phyloP scores from a whole-genome alignment of 30 jellyfish, hydroid and myxozoan species.

The Catostylus mosaicus region DNA sequence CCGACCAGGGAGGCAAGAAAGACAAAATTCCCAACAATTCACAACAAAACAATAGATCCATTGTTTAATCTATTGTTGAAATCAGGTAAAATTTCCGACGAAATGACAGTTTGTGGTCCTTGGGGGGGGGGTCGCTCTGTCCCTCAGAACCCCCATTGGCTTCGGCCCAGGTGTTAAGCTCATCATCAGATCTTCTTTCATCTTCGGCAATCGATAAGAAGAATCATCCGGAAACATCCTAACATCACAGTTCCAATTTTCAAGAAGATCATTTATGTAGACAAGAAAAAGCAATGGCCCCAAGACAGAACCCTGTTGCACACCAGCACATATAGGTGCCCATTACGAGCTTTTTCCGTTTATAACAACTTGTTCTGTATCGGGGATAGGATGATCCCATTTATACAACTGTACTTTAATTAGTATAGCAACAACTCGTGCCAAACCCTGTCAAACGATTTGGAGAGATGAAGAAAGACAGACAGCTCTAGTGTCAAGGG shows the following conservation, averaged over 20 bases:
- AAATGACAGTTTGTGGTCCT: too few species aligned
- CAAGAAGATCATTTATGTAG: background rate
- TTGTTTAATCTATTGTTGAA: too few species aligned
- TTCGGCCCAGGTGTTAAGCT: too few species aligned
- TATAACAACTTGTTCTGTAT: constrained; percentile 22
- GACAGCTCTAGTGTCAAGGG: constrained; percentile 47
- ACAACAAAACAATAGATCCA: too few species aligned
- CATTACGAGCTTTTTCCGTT: constrained; percentile 51
- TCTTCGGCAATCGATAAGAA: constrained; percentile 13
- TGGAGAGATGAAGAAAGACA: constrained; percentile 53
- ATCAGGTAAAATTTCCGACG: too few species aligned
- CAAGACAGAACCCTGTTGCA: constrained; percentile 62
- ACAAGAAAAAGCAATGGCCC: too few species aligned
- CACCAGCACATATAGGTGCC: constrained; percentile 53
- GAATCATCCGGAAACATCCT: constrained; percentile 61
- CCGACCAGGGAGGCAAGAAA: too few species aligned
- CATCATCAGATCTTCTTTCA: constrained; percentile 37
- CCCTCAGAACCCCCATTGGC: too few species aligned
- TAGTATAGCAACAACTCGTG: constrained; percentile 39
- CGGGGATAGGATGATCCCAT: constrained; percentile 13
- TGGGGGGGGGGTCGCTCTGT: too few species aligned
- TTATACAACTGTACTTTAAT: constrained; percentile 21
- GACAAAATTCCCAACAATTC: too few species aligned
- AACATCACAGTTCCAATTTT: constrained; percentile 15
- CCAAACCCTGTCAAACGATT: constrained; percentile 56